These are phyloP conservation scores for Cladopsammia gracilis DNA, from an alignment of 64 coral and sea anemone genomes.

Conservation along the genomic window DNA sequence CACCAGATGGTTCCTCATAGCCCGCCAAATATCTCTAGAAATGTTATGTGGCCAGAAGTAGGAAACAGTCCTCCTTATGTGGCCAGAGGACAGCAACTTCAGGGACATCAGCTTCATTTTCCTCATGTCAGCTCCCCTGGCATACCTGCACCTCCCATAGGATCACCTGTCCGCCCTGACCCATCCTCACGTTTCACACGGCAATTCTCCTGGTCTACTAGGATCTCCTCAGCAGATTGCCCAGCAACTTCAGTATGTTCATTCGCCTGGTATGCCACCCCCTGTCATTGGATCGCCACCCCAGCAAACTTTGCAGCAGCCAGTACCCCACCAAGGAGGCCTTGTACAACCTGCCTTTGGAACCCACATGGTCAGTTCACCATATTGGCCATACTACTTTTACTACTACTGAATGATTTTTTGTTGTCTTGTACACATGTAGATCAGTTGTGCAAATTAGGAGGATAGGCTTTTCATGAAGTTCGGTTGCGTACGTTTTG, in stretches of 20 bases:
- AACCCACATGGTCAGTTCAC: constrained; percentile 47
- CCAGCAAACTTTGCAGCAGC: neutral
- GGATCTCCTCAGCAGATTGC: neutral
- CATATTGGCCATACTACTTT: constrained; percentile 52
- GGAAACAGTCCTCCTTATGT: neutral
- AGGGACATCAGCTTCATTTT: neutral
- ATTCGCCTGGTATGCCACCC: neutral
- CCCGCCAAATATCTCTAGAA: constrained; percentile 28
- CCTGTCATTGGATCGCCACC: neutral
- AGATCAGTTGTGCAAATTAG: neutral
- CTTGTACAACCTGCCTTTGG: neutral
- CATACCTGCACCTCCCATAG: neutral
- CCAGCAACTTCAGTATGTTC: neutral
- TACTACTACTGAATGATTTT: neutral
- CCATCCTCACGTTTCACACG: neutral
- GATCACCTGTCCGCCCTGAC: neutral
- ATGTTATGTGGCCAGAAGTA: neutral
- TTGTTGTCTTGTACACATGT: neutral
- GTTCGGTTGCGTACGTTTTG: too few species aligned
- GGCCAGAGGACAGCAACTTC: neutral
- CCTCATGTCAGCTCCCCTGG: neutral
- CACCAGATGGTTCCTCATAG: neutral
- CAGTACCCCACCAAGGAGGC: neutral
- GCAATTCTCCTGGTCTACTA: neutral
- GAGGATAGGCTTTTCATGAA: neutral